Evolutionary conservation across 2,113 vertebrate genomes (phyloP).

Genomic region (Athene cunicularia): DNA sequence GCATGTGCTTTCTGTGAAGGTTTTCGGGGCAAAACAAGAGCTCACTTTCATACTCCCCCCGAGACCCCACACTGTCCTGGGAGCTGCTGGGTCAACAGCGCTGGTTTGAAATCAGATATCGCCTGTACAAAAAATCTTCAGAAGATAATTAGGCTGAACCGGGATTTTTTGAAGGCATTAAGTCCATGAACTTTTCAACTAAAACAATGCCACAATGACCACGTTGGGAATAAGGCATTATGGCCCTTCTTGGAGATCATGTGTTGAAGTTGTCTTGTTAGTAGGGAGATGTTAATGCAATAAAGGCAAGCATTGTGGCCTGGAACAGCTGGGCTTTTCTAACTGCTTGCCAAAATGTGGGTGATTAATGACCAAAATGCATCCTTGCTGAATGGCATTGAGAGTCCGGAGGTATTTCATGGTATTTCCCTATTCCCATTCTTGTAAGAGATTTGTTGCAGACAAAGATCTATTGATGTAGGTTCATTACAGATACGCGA

Average conservation of each 20-base stretch:
- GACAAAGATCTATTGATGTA: conserved; percentile 60
- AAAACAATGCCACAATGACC: conserved; percentile 58
- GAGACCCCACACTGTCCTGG: not conserved
- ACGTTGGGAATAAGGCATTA: conserved; percentile 65
- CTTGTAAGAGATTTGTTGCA: conserved; percentile 1
- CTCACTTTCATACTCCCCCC: not conserved
- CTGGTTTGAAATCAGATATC: not conserved
- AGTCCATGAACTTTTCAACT: conserved; percentile 70
- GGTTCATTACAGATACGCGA: conserved; percentile 15
- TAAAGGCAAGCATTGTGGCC: conserved; percentile 50
- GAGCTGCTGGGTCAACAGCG: rapidly evolving
- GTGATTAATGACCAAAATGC: conserved; percentile 69
- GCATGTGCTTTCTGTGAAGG: not conserved
- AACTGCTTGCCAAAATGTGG: conserved; percentile 37
- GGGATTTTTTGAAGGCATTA: conserved; percentile 58
- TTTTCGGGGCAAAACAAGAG: not conserved
- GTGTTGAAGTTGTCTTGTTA: conserved; percentile 67
- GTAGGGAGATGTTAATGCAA: not conserved
- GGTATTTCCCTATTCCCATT: conserved; percentile 18
- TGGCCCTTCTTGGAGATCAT: conserved; percentile 60
- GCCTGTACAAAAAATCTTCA: not conserved
- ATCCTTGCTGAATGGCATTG: conserved; percentile 59
- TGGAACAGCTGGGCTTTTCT: conserved; percentile 65
- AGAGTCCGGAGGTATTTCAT: conserved; percentile 37
- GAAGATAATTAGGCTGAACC: conserved; percentile 45